phyloP scores from a whole-genome alignment of 1,140 invertebrate species.

The Scaptomyza montana region DNA sequence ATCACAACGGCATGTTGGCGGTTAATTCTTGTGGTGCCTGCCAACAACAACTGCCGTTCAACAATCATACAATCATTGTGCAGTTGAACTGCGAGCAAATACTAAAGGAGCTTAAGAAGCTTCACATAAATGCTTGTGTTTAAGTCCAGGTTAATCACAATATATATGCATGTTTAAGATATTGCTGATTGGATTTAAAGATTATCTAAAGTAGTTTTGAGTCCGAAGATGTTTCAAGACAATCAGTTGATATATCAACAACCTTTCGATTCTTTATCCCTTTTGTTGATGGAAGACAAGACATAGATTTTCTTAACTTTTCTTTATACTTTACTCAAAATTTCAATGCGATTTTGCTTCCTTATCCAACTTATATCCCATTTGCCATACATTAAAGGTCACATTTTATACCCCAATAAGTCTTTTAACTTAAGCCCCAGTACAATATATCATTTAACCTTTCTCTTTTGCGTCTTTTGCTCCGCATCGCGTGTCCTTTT shows the following conservation, averaged over 20 bases:
- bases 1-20: constrained; percentile 41
- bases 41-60: constrained; percentile 8
- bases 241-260: too few relatives aligned
- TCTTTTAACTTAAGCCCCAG: neutral
- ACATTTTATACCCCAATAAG: too few relatives aligned
- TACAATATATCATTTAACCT: too few relatives aligned
- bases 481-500: neutral
- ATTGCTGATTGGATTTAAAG: neutral
- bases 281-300: too few relatives aligned
- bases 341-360: too few relatives aligned
- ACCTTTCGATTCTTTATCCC: too few relatives aligned
- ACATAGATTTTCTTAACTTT: too few relatives aligned
- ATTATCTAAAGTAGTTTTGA: neutral
- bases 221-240: too few relatives aligned
- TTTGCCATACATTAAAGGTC: too few relatives aligned
- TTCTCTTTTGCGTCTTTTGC: too few relatives aligned
- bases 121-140: constrained; percentile 7
- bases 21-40: constrained; percentile 44
- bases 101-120: constrained; percentile 38
- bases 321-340: too few relatives aligned
- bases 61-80: neutral
- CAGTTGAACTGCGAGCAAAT: constrained; percentile 12
- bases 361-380: too few relatives aligned
- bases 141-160: neutral
- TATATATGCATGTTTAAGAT: neutral